Conservation (phyloP, 2,888 invertebrate genomes). For the Drosophila greeni region DNA sequence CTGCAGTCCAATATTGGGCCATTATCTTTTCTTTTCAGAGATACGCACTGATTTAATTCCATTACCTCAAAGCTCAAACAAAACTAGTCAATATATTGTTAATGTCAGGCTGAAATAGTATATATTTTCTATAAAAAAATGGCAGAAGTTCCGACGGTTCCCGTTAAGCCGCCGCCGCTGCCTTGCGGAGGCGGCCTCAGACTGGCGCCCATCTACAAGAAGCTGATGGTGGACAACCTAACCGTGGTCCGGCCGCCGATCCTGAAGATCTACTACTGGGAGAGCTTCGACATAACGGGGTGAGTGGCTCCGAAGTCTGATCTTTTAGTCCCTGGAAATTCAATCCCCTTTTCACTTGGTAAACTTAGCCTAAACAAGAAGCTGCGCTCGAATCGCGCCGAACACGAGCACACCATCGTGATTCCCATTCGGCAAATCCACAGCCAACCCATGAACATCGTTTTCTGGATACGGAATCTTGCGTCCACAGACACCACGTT, state of each 20-base stretch:
- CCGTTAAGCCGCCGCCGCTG: slow-evolving; percentile 4
- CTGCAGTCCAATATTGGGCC: too few relatives aligned
- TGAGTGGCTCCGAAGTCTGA: slow-evolving; percentile 12
- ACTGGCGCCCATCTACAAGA: slow-evolving; percentile 47
- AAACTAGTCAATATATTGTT: background rate
- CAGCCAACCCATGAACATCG: slow-evolving; percentile 66
- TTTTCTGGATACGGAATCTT: slow-evolving; percentile 71
- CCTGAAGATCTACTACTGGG: slow-evolving; percentile 72
- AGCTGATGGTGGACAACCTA: slow-evolving; percentile 70
- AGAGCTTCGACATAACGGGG: slow-evolving; percentile 69
- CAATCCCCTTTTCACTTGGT: background rate
- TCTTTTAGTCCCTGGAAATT: too few relatives aligned
- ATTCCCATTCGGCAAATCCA: slow-evolving; percentile 70
- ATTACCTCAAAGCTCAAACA: background rate
- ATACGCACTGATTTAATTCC: too few relatives aligned
- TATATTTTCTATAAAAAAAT: slow-evolving; percentile 20
- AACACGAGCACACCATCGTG: slow-evolving; percentile 58
- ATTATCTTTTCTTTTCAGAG: too few relatives aligned
- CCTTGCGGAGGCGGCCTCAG: slow-evolving; percentile 40
- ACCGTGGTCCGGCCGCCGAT: slow-evolving; percentile 67
- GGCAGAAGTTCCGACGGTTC: background rate
- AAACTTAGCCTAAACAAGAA: slow-evolving; percentile 61
- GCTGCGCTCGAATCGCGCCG: slow-evolving; percentile 48
- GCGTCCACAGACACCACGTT: slow-evolving; percentile 47
- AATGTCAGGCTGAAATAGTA: background rate